A percentile compares a stretch with the other conserved stretches of the same genome.
Evolutionary conservation across 2,113 vertebrate genomes (phyloP).

Genomic region (Brienomyrus longianalis): DNA sequence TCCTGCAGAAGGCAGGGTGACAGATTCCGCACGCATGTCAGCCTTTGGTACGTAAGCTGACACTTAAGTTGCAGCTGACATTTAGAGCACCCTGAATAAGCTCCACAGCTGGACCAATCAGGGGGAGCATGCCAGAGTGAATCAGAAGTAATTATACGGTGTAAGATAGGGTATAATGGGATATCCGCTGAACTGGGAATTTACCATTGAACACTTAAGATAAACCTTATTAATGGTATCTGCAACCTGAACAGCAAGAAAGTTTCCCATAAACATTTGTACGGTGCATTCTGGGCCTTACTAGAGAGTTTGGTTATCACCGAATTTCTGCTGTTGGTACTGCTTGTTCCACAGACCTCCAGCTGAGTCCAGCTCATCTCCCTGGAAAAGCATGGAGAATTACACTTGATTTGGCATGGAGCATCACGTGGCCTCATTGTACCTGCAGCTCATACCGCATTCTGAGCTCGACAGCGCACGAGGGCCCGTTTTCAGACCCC

Average conservation of each 20-base stretch:
- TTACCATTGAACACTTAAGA: neutral
- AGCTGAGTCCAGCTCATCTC: neutral
- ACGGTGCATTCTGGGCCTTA: neutral
- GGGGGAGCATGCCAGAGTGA: neutral
- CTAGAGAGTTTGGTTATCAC: neutral
- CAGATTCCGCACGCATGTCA: neutral
- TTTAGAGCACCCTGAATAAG: neutral
- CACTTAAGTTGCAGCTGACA: neutral
- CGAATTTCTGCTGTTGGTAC: neutral
- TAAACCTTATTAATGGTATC: neutral
- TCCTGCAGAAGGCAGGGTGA: neutral
- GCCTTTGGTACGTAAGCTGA: neutral
- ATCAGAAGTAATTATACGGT: neutral
- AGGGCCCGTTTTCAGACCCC: neutral
- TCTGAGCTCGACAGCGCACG: neutral
- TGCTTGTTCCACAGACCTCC: neutral
- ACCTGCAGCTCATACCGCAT: neutral
- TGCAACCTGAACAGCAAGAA: neutral
- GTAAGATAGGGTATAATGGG: neutral
- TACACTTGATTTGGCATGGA: neutral
- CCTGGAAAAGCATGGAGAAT: neutral
- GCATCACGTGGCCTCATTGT: neutral
- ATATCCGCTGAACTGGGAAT: neutral
- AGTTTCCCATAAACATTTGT: neutral
- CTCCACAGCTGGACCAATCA: neutral